Percentiles rank a stretch among this genome's conserved stretches.
These are phyloP conservation scores for Danaus plexippus DNA, from an alignment of 1,140 invertebrate genomes.

Conservation along the genomic window DNA sequence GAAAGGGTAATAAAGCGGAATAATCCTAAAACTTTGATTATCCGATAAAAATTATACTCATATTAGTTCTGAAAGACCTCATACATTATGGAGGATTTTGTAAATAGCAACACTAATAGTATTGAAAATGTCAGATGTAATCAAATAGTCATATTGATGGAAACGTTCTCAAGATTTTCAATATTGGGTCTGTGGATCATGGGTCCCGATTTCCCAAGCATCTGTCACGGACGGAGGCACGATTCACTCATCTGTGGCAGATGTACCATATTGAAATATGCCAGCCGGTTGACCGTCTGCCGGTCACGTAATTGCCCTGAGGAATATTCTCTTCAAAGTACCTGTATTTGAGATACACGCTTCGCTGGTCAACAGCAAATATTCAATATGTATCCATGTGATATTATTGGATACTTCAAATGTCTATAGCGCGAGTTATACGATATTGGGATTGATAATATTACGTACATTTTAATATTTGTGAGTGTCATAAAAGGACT, in stretches of 20 bases:
- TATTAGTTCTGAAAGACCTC: too few relatives aligned
- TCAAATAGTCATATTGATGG: too few relatives aligned
- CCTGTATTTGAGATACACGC: conserved; percentile 56
- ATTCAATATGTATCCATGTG: conserved; percentile 33
- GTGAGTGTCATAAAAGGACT: too few relatives aligned
- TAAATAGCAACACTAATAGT: too few relatives aligned
- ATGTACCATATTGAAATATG: conserved; percentile 62
- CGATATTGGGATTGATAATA: too few relatives aligned
- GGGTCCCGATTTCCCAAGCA: conserved; percentile 42
- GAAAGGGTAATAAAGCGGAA: conserved; percentile 69
- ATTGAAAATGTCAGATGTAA: too few relatives aligned
- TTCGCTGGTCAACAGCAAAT: conserved; percentile 44
- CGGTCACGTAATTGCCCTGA: conserved; percentile 38
- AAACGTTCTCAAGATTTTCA: too few relatives aligned
- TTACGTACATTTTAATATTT: too few relatives aligned
- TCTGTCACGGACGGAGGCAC: conserved; percentile 39
- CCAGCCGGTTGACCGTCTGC: conserved; percentile 45
- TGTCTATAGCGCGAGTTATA: too few relatives aligned
- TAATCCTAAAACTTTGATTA: conserved; percentile 52
- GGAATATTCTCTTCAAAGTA: conserved; percentile 50
- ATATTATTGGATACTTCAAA: not conserved
- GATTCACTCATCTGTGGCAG: conserved; percentile 35
- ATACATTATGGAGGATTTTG: too few relatives aligned
- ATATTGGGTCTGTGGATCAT: not conserved
- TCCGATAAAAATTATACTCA: too few relatives aligned